Percentiles rank a stretch among this genome's conserved stretches.
These are phyloP conservation scores for Danaus plexippus DNA, from an alignment of 1,140 invertebrate genomes.

Conservation along the genomic window DNA sequence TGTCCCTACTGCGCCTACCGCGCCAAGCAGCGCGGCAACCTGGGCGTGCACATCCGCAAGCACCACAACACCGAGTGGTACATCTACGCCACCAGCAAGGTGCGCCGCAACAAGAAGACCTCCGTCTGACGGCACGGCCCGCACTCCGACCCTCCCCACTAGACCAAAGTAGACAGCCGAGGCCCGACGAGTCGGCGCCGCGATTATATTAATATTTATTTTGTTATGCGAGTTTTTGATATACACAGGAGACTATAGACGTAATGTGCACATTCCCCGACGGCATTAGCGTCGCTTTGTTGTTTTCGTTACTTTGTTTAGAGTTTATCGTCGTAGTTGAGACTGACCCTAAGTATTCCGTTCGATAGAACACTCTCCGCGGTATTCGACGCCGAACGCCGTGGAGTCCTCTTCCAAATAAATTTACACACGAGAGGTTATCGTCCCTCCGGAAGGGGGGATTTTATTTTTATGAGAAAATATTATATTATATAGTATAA, in stretches of 20 bases:
- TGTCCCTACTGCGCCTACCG: slow-evolving; percentile 86
- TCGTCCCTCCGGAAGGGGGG: background rate
- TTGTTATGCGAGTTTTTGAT: slow-evolving; percentile 59
- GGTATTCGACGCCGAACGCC: slow-evolving; percentile 14
- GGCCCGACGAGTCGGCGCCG: slow-evolving; percentile 56
- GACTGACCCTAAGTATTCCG: slow-evolving; percentile 63
- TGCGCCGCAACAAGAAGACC: slow-evolving; percentile 63
- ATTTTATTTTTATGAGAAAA: background rate
- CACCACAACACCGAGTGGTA: slow-evolving; percentile 76
- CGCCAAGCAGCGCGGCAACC: slow-evolving; percentile 84
- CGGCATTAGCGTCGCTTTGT: slow-evolving; percentile 62
- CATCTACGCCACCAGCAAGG: slow-evolving; percentile 64
- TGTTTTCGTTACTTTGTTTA: slow-evolving; percentile 54
- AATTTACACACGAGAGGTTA: slow-evolving; percentile 8
- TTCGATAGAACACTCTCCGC: slow-evolving; percentile 25
- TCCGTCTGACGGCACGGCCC: slow-evolving; percentile 24
- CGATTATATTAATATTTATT: slow-evolving; percentile 64
- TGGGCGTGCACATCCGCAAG: slow-evolving; percentile 85
- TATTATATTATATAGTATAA: slow-evolving; percentile 2
- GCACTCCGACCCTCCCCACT: slow-evolving; percentile 11
- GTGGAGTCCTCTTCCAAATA: slow-evolving; percentile 13
- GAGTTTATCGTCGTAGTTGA: slow-evolving; percentile 64
- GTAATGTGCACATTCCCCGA: slow-evolving; percentile 68
- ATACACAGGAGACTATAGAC: slow-evolving; percentile 57
- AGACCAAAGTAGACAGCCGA: slow-evolving; percentile 66